Conservation (phyloP, 1,140 invertebrate genomes). For the Drosophila neocordata region DNA sequence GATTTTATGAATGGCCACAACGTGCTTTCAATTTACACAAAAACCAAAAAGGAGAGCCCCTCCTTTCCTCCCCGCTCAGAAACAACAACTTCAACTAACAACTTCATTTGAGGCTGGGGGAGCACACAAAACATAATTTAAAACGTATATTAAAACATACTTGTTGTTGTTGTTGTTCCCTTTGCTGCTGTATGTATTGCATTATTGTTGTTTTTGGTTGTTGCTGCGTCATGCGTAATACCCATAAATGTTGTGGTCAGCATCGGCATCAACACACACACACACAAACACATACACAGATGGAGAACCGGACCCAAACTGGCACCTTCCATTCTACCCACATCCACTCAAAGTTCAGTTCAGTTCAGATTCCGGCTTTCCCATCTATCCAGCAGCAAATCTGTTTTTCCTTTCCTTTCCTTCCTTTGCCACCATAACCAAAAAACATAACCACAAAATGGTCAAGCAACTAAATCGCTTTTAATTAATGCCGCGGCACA, state of each 20-base stretch:
- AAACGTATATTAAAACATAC: constrained; percentile 52
- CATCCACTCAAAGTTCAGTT: too few relatives aligned
- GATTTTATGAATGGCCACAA: not conserved
- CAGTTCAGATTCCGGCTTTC: constrained; percentile 6
- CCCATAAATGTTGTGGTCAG: constrained; percentile 60
- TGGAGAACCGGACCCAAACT: too few relatives aligned
- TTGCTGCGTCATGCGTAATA: constrained; percentile 43
- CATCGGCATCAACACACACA: constrained; percentile 1
- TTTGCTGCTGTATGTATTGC: constrained; percentile 2
- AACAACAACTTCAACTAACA: constrained; percentile 18
- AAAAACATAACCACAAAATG: constrained; percentile 54
- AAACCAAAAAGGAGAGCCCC: too few relatives aligned
- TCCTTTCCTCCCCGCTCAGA: too few relatives aligned
- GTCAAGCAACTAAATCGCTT: constrained; percentile 60
- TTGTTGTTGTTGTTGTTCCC: constrained; percentile 29
- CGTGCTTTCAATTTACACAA: constrained; percentile 1
- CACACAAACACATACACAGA: too few relatives aligned
- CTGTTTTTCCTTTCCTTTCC: constrained; percentile 4
- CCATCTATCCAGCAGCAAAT: constrained; percentile 3
- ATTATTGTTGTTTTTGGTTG: not conserved
- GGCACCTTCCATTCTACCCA: too few relatives aligned
- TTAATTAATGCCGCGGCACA: constrained; percentile 68
- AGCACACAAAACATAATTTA: constrained; percentile 34
- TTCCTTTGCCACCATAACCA: not conserved
- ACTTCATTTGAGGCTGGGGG: constrained; percentile 27